A percentile compares a stretch with the other conserved stretches of the same genome.
phyloP scores from a whole-genome alignment of 35 echinoderm and acorn worm genomes.

The Ophiothrix spiculata region DNA sequence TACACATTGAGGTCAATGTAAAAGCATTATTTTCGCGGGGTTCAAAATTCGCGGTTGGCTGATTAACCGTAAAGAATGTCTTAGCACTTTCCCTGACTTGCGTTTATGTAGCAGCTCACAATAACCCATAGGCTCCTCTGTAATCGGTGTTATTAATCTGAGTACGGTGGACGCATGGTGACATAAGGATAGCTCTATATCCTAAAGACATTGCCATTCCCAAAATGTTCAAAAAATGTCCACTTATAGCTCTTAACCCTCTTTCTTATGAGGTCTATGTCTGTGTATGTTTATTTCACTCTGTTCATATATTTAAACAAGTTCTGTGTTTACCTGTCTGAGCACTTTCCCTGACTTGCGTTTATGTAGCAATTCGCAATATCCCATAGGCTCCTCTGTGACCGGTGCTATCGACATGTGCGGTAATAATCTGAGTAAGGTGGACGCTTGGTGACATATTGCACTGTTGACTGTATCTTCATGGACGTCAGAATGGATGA shows the following conservation, averaged over 20 bases:
- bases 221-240: too few relatives aligned
- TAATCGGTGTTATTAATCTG: slow-evolving; percentile 27
- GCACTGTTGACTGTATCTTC: slow-evolving; percentile 35
- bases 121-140: slow-evolving; percentile 45
- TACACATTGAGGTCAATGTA: too few relatives aligned
- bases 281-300: too few relatives aligned
- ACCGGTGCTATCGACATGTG: slow-evolving; percentile 53
- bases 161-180: slow-evolving; percentile 45
- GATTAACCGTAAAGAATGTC: too few relatives aligned
- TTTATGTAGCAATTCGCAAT: slow-evolving; percentile 60
- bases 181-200: too few relatives aligned
- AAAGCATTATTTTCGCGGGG: too few relatives aligned
- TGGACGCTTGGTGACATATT: slow-evolving; percentile 46
- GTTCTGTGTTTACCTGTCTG: slow-evolving; percentile 57
- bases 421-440: slow-evolving; percentile 35
- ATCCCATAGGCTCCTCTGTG: slow-evolving; percentile 51
- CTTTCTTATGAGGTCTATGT: too few relatives aligned
- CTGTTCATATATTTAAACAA: too few relatives aligned
- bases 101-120: slow-evolving; percentile 58
- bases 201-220: too few relatives aligned
- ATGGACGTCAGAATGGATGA: slow-evolving; percentile 67
- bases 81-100: slow-evolving; percentile 56
- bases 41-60: too few relatives aligned
- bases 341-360: slow-evolving; percentile 65
- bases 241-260: too few relatives aligned